These are phyloP conservation scores for Melieria picta DNA, from an alignment of 2,888 invertebrate species.

Conservation along the genomic window DNA sequence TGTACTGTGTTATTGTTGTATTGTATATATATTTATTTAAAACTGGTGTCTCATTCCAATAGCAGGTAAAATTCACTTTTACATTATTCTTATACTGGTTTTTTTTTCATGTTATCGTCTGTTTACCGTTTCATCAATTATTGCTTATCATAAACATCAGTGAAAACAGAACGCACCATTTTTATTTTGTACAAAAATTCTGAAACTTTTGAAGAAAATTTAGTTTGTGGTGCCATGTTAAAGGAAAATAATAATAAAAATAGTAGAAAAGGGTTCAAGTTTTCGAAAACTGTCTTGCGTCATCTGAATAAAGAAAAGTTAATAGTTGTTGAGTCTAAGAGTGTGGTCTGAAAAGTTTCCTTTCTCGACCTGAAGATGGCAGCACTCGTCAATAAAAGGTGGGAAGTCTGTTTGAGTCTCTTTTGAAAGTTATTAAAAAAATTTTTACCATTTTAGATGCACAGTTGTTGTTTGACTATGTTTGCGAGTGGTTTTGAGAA, in stretches of 20 bases:
- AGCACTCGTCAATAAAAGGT: too few relatives aligned
- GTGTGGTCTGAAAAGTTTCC: too few relatives aligned
- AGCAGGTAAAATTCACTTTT: constrained; percentile 44
- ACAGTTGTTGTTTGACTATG: too few relatives aligned
- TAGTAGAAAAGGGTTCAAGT: background rate
- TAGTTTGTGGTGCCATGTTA: background rate
- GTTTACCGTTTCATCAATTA: constrained; percentile 47
- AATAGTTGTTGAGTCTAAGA: too few relatives aligned
- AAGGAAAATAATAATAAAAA: background rate
- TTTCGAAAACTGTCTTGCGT: too few relatives aligned
- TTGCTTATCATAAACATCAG: constrained; percentile 64
- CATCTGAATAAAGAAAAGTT: too few relatives aligned
- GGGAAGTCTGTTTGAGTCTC: too few relatives aligned
- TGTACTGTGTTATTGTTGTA: background rate
- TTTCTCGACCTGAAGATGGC: too few relatives aligned
- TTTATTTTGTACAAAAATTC: constrained; percentile 32
- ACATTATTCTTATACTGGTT: constrained; percentile 27
- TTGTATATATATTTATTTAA: constrained; percentile 19
- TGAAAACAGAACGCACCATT: constrained; percentile 45
- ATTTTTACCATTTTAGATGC: too few relatives aligned
- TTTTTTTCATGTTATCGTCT: constrained; percentile 10
- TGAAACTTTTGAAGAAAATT: constrained; percentile 30
- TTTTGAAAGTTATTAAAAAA: too few relatives aligned
- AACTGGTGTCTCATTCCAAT: constrained; percentile 30
- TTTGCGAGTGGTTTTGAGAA: too few relatives aligned